Conservation (phyloP, 2,113 vertebrate species). For the Ptyas mucosa region DNA sequence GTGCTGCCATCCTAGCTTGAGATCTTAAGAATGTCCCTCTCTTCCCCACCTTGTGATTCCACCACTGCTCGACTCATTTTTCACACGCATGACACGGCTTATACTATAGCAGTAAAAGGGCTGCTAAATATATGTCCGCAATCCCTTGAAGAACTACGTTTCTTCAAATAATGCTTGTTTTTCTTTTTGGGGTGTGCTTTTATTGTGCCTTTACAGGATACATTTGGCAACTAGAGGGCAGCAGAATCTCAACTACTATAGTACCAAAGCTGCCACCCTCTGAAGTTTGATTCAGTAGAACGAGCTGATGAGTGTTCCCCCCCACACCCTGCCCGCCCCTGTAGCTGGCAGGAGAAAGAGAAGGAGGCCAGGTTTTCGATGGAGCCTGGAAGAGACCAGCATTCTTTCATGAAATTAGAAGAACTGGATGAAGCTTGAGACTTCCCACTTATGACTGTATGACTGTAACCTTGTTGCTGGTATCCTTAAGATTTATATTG, state of each 20-base stretch:
- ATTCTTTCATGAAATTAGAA: background rate
- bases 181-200: background rate
- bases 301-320: background rate
- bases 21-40: background rate
- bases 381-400: background rate
- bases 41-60: background rate
- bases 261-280: background rate
- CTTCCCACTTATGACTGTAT: too few relatives aligned
- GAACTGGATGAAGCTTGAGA: background rate
- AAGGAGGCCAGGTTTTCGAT: background rate
- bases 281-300: background rate
- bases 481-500: too few relatives aligned
- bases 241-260: conserved; percentile 46
- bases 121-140: background rate
- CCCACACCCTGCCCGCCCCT: too few relatives aligned
- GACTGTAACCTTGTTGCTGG: too few relatives aligned
- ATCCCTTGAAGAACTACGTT: background rate
- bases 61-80: background rate
- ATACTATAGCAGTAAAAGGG: background rate
- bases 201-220: background rate
- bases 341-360: background rate
- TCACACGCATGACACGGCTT: background rate
- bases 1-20: background rate
- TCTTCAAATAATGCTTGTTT: background rate
- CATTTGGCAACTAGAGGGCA: conserved; percentile 47